These are phyloP conservation scores for Talpa occidentalis DNA, from an alignment of 2,113 vertebrate species.

Conservation along the genomic window DNA sequence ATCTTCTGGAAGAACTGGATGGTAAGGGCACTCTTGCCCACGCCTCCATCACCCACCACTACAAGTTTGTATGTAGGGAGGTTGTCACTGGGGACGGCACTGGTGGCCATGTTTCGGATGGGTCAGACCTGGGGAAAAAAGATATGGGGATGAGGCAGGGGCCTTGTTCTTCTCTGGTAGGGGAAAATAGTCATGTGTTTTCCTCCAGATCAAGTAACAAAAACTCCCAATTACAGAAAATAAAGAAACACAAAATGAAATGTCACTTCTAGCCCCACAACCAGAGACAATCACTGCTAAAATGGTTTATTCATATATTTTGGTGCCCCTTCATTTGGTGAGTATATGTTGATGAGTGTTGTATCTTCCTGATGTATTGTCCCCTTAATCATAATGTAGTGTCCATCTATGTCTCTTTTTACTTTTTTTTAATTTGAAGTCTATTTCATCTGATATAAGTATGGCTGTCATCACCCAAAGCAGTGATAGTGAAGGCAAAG, in stretches of 20 bases:
- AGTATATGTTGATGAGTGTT: too few relatives aligned
- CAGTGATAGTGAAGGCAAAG: too few relatives aligned
- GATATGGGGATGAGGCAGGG: conserved; percentile 43
- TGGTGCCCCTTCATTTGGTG: too few relatives aligned
- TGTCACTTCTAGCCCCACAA: neutral
- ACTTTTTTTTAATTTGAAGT: too few relatives aligned
- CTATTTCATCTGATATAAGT: too few relatives aligned
- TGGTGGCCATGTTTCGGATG: conserved; percentile 93
- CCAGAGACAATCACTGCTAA: neutral
- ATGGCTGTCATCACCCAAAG: too few relatives aligned
- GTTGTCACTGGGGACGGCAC: conserved; percentile 97
- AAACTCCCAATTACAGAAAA: neutral
- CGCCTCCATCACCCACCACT: conserved; percentile 98
- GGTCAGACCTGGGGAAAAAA: conserved; percentile 88
- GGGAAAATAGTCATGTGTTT: neutral
- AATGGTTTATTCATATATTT: neutral
- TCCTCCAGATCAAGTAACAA: neutral
- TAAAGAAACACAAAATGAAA: neutral
- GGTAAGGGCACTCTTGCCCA: conserved; percentile 98
- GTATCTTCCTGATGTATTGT: too few relatives aligned
- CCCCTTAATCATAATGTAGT: too few relatives aligned
- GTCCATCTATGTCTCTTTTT: too few relatives aligned
- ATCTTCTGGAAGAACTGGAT: conserved; percentile 99
- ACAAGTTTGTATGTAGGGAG: conserved; percentile 98
- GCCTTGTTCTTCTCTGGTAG: neutral